Conservation (phyloP, 2,797 vertebrate genomes). For the Eidolon dupreanum region DNA sequence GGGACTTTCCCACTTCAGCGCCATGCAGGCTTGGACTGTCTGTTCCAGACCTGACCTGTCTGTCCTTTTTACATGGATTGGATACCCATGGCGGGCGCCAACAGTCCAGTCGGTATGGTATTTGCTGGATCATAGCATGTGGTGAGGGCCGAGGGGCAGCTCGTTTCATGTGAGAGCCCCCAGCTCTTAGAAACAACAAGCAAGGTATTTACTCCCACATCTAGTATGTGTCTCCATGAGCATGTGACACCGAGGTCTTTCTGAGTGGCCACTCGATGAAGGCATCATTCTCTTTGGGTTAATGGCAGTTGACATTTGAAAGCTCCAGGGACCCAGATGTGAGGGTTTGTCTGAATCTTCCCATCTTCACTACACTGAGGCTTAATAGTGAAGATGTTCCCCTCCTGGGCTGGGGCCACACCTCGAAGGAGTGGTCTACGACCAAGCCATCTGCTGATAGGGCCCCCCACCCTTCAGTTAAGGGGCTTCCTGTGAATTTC, state of each 20-base stretch:
- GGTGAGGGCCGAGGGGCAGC: background rate
- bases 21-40: background rate
- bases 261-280: background rate
- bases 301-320: background rate
- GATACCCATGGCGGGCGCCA: too few species aligned
- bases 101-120: too few species aligned
- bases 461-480: background rate
- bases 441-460: background rate
- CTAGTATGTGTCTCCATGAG: background rate
- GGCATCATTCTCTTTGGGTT: conserved; percentile 1
- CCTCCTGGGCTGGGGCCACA: background rate
- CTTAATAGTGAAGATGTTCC: background rate
- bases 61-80: too few species aligned
- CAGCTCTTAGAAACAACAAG: conserved; percentile 8
- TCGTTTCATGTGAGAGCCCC: background rate
- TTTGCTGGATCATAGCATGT: conserved; percentile 18
- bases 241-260: background rate
- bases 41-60: too few species aligned
- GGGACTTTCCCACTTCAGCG: background rate
- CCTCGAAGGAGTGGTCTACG: background rate
- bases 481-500: conserved; percentile 12
- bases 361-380: background rate
- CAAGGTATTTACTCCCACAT: background rate
- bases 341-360: background rate
- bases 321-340: background rate